Evolutionary conservation across 1,140 invertebrate species (phyloP), one percentile per base, ranked within the genome.

Genomic region (Drosophila tristis): DNA sequence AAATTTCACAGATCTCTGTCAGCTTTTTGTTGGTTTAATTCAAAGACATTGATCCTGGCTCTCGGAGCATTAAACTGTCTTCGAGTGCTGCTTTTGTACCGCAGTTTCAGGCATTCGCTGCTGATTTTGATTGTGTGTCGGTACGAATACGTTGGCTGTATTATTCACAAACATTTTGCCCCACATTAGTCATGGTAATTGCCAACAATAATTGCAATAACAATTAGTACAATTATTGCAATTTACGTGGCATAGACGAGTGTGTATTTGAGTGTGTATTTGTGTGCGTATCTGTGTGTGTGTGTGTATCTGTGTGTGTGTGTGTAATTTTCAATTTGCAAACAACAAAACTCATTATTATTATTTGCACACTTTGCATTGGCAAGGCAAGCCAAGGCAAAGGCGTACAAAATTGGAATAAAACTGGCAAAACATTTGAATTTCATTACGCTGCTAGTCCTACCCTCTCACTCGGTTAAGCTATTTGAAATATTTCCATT

Each of bases 201-300:
- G 65, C 73, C 62, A 54, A 58, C 85, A 80, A 84, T 85, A 85
- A 90, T 90, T 90, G 75, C 84, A 71, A 80, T 65, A 90, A 89
- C 84, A 89, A 89, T 89, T 89, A 89, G 85, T 70, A 78, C 76
- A 89, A 89, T 89, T 89, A 89, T 87, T 90, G 80, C 85, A 84
- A 89, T 89, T 90, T 89, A 74, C 80, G 59, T 84, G 44, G 23
- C 49, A 31, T 11, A 35, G 31, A 35, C 6, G 5, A 11, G 4
- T 13, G 4, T 57, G 31, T 43, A 11, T 49, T 8, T 11, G 20
- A 1, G 5, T 45, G 39, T 31, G 13, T 2, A 9, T 39, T 11
- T 54, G 5, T 42, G 55, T 60, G 65, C n/a, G n/a, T n/a, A 11
- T 49, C 7, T 43, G 23, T 49, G 63, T 39, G 23, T 11, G 20